Conservation (phyloP, 35 echinoderm and acorn worm genomes). For the Holothuria glaberrima region DNA sequence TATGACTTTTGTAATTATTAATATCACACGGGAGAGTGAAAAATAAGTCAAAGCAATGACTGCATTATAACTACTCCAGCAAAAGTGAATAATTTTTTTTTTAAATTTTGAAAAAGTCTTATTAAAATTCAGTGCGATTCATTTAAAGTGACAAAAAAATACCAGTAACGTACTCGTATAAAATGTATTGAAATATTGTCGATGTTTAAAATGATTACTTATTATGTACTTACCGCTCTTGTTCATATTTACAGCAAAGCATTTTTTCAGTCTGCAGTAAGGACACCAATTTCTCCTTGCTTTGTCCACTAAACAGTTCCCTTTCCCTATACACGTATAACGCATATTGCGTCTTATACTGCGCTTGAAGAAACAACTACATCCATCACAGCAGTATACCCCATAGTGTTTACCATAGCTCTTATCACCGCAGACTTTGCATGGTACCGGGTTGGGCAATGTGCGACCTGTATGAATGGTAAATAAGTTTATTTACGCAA, state of each 20-base stretch:
- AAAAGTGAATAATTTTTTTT: too few relatives aligned
- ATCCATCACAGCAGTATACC: conserved; percentile 96
- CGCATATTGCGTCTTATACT: conserved; percentile 95
- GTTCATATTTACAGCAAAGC: conserved; percentile 98
- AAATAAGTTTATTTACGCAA: not conserved
- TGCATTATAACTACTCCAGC: too few relatives aligned
- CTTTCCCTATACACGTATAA: conserved; percentile 96
- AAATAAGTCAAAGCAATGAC: too few relatives aligned
- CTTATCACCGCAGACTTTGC: conserved; percentile 91
- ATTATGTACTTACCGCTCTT: conserved; percentile 80
- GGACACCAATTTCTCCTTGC: conserved; percentile 97
- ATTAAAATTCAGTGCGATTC: too few relatives aligned
- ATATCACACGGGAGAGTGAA: too few relatives aligned
- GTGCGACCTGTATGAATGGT: conserved; percentile 70
- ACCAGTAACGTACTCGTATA: too few relatives aligned
- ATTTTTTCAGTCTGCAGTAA: conserved; percentile 92
- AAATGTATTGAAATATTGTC: too few relatives aligned
- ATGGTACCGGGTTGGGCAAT: conserved; percentile 87
- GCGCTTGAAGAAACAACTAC: conserved; percentile 96
- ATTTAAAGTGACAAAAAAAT: too few relatives aligned
- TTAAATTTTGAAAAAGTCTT: too few relatives aligned
- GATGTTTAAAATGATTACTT: not conserved
- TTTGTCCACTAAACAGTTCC: conserved; percentile 95
- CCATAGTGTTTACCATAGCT: conserved; percentile 99
- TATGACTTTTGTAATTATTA: too few relatives aligned